Base-by-base conservation (phyloP, 2,113 vertebrate species). In the Gobio gobio region DNA sequence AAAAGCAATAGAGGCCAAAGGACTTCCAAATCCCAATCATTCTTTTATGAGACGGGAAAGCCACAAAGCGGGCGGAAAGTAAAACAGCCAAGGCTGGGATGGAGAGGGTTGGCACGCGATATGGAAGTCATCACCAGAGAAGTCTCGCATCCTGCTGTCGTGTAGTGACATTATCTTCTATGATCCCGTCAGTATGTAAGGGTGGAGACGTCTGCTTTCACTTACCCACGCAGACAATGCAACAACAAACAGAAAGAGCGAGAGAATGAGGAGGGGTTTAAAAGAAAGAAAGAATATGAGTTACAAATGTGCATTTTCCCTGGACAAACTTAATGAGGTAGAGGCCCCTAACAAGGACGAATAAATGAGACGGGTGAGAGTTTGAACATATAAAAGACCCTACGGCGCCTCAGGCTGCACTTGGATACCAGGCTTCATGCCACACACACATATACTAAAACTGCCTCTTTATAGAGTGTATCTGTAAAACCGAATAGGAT, bases 121-220 rank as follows among this genome's bases (percentile, higher is more conserved):
- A 85, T 81, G 33, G 29, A 40, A 75, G 77, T 85, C 85, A 76
- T 76, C 49, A 54, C 49, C 13, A 76, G 47, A 76, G 16, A 54
- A 85, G 33, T 51, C 88, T 87, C 13, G 79, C 88, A 87, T 87
- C 82, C 80, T 72, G 51, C 75, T 64, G 59, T 87, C 68, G 33
- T 56, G 75, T 70, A 83, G 85, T 10, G 9, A 85, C 84, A 18
- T 10, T 43, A 89, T 74, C 59, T 10, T 29, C 83, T 89, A 33
- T 88, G 87, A 92, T 91, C 86, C 86, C 59, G 88, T 89, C 87
- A 89, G 47, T 68, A 79, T 89, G 88, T 87, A 85, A 86, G 90
- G 90, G 92, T 89, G 92, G 85, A 84, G 88, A 85, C 47, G 85
- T 78, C 88, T 85, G 87, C 83, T 88, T 91, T 83, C 87, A 90